A percentile compares a stretch with the other conserved stretches of the same genome.
Conservation (phyloP, 64 coral and sea anemone species). For the Dendrophyllia cribrosa region DNA sequence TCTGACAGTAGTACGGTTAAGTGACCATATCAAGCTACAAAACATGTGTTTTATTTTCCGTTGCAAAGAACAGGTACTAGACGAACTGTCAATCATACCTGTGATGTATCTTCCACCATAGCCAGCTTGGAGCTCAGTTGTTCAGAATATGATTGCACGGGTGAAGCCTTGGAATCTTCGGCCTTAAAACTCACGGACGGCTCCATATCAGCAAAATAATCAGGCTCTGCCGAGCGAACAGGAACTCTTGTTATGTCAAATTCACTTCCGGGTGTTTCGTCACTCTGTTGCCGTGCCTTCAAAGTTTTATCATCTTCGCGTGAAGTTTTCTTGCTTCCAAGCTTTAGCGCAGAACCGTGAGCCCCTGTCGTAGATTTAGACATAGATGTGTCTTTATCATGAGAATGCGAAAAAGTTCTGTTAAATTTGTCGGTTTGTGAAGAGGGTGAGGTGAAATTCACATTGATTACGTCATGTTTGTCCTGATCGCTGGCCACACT, state of each 20-base stretch:
- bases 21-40: too few species aligned
- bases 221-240: conserved; percentile 61
- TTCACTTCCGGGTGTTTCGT: conserved; percentile 57
- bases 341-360: conserved; percentile 74
- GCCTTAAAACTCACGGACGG: conserved; percentile 68
- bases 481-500: conserved; percentile 16
- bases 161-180: background rate
- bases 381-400: conserved; percentile 1
- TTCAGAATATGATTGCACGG: background rate
- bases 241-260: conserved; percentile 72
- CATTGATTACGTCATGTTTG: conserved; percentile 12
- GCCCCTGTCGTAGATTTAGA: background rate
- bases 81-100: conserved; percentile 23
- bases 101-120: conserved; percentile 64
- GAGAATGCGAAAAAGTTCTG: background rate
- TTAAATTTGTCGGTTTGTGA: conserved; percentile 13
- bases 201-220: conserved; percentile 92
- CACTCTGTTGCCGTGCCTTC: background rate
- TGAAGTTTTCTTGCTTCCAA: conserved; percentile 67
- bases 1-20: too few species aligned
- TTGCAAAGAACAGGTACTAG: too few species aligned
- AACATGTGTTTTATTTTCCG: too few species aligned
- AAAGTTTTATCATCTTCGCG: conserved; percentile 39
- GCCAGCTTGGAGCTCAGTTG: conserved; percentile 53
- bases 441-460: conserved; percentile 3